Percentiles rank a stretch among this genome's conserved stretches.
Evolutionary conservation across 1,140 invertebrate genomes (phyloP).

Genomic region (Lordiphosa mommai): DNA sequence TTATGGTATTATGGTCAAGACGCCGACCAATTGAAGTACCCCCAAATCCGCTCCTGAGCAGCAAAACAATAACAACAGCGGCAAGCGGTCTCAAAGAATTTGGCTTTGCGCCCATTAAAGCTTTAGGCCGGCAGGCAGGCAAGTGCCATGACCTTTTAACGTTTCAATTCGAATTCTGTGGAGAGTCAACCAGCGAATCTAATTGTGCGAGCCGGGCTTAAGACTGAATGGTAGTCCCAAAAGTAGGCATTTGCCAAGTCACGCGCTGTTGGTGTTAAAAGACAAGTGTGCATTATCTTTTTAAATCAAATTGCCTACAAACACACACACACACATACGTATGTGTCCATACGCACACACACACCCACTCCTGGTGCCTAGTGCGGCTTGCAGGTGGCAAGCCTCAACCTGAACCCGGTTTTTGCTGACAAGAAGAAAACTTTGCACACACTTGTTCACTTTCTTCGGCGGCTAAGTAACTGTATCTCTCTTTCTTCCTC

Average conservation of each 20-base stretch:
- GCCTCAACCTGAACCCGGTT: constrained; percentile 55
- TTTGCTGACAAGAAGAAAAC: constrained; percentile 47
- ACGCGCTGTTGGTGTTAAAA: constrained; percentile 50
- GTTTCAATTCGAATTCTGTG: constrained; percentile 60
- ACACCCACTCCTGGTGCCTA: constrained; percentile 14
- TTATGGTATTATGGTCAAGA: too few relatives aligned
- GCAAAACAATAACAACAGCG: too few relatives aligned
- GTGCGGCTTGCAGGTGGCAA: constrained; percentile 36
- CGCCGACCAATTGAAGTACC: too few relatives aligned
- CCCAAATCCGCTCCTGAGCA: too few relatives aligned
- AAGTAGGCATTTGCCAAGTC: constrained; percentile 7
- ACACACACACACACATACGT: constrained; percentile 6
- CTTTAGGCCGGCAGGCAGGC: constrained; percentile 38
- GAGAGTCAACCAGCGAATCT: constrained; percentile 46
- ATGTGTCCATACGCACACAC: constrained; percentile 26
- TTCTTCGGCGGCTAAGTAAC: constrained; percentile 64
- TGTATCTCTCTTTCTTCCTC: constrained; percentile 25
- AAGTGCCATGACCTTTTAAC: constrained; percentile 71
- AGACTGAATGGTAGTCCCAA: constrained; percentile 3
- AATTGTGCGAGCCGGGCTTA: constrained; percentile 51
- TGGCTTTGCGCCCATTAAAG: constrained; percentile 58
- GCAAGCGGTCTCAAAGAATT: neutral
- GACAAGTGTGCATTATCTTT: constrained; percentile 40
- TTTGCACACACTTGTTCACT: constrained; percentile 70
- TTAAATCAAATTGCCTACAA: constrained; percentile 49